Evolutionary conservation across 2,113 vertebrate species (phyloP).

Genomic region (Siphamia tubifer): DNA sequence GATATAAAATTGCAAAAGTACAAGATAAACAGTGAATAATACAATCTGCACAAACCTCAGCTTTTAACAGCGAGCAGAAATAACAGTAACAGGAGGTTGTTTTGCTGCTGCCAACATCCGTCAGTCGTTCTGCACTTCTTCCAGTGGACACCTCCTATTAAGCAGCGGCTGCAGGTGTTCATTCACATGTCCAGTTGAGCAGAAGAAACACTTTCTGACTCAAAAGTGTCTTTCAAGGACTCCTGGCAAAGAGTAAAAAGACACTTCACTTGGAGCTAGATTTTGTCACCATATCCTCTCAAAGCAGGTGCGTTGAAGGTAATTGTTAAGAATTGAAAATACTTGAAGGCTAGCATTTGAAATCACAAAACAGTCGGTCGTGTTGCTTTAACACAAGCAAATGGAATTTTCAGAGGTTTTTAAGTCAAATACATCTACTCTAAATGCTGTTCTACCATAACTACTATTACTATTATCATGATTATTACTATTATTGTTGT

Average conservation of each 20-base stretch:
- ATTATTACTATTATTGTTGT: too few relatives aligned
- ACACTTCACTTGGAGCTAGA: neutral
- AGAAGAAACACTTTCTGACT: neutral
- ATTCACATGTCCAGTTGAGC: neutral
- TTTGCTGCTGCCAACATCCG: neutral
- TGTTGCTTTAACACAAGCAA: too few relatives aligned
- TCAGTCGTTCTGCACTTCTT: conserved; percentile 41
- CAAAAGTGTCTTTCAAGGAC: neutral
- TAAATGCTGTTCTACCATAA: too few relatives aligned
- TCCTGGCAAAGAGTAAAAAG: neutral
- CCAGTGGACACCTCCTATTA: conserved; percentile 38
- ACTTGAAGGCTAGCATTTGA: too few relatives aligned
- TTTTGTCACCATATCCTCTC: neutral
- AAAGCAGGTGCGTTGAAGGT: neutral
- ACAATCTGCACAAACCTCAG: neutral
- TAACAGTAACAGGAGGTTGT: neutral
- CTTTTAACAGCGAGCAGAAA: neutral
- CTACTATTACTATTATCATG: too few relatives aligned
- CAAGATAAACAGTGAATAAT: neutral
- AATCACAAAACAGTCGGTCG: too few relatives aligned
- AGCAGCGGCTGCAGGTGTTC: neutral
- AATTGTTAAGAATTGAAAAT: neutral
- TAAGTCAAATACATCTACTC: neutral
- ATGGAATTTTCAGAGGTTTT: neutral
- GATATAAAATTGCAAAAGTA: too few relatives aligned